phyloP scores from a whole-genome alignment of 2,113 vertebrate genomes.

The Petromus typicus region DNA sequence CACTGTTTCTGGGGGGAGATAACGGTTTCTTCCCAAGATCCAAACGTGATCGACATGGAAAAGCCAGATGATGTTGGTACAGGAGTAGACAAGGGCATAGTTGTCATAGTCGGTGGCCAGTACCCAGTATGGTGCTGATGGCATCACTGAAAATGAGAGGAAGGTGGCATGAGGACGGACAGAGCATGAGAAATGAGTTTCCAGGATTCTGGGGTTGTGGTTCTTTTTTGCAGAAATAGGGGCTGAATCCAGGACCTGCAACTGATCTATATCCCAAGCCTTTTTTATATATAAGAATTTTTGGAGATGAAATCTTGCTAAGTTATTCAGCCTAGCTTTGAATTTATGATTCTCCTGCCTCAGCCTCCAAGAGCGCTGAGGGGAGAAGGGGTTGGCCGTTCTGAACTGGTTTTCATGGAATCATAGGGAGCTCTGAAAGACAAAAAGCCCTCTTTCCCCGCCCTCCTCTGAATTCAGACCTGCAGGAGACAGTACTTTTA shows the following conservation, averaged over 20 bases:
- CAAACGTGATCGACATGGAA: slow-evolving; percentile 94
- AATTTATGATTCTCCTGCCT: too few relatives aligned
- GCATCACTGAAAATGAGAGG: slow-evolving; percentile 88
- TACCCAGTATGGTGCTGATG: slow-evolving; percentile 94
- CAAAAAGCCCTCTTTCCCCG: too few relatives aligned
- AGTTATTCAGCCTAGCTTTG: too few relatives aligned
- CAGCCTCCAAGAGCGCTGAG: too few relatives aligned
- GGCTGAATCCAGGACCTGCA: background rate
- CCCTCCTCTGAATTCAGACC: background rate
- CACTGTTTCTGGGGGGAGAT: slow-evolving; percentile 89
- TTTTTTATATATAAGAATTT: background rate
- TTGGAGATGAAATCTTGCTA: too few relatives aligned
- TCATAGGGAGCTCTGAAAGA: background rate
- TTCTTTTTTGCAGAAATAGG: background rate
- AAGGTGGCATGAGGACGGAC: background rate
- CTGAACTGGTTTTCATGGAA: background rate
- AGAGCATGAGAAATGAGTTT: background rate
- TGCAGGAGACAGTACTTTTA: background rate
- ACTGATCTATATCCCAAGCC: background rate
- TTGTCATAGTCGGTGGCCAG: slow-evolving; percentile 94
- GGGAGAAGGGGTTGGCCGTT: background rate
- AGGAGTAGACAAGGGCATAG: slow-evolving; percentile 93
- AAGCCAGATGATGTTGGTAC: slow-evolving; percentile 91
- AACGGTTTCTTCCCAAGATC: slow-evolving; percentile 91
- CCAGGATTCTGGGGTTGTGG: background rate